Evolutionary conservation across 2,888 invertebrate genomes (phyloP).

Genomic region (Bugula neritina): DNA sequence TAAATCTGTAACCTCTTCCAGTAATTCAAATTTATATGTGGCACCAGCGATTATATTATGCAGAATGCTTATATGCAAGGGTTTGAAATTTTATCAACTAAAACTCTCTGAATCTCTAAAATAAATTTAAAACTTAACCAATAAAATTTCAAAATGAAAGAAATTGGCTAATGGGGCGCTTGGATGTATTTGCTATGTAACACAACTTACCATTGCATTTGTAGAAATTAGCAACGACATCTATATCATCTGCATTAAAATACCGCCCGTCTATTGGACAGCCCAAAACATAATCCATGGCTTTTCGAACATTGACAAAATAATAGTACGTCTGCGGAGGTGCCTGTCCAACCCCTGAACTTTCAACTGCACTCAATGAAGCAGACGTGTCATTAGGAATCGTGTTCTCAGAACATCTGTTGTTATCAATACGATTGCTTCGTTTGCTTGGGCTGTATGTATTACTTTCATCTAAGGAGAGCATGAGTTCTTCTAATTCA

Average conservation of each 20-base stretch:
- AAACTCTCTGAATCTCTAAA: too few species aligned
- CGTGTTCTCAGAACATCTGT: too few species aligned
- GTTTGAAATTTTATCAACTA: too few species aligned
- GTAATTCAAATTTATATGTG: too few species aligned
- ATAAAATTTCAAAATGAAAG: too few species aligned
- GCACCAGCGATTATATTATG: too few species aligned
- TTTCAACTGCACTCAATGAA: background rate
- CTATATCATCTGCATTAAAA: background rate
- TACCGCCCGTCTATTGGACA: background rate
- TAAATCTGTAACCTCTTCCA: too few species aligned
- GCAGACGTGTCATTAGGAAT: background rate
- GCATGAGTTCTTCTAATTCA: conserved; percentile 11
- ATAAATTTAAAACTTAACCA: too few species aligned
- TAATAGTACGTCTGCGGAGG: background rate
- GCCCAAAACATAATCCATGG: background rate
- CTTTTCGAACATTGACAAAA: background rate
- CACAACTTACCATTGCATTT: background rate
- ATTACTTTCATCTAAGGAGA: background rate
- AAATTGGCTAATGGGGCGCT: too few species aligned
- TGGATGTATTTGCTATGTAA: background rate
- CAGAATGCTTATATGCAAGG: too few species aligned
- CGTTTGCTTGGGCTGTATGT: background rate
- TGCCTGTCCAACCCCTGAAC: background rate
- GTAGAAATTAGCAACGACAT: background rate
- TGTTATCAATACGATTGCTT: background rate